phyloP scores from a whole-genome alignment of 2,113 vertebrate species.

The Chinchilla lanigera region DNA sequence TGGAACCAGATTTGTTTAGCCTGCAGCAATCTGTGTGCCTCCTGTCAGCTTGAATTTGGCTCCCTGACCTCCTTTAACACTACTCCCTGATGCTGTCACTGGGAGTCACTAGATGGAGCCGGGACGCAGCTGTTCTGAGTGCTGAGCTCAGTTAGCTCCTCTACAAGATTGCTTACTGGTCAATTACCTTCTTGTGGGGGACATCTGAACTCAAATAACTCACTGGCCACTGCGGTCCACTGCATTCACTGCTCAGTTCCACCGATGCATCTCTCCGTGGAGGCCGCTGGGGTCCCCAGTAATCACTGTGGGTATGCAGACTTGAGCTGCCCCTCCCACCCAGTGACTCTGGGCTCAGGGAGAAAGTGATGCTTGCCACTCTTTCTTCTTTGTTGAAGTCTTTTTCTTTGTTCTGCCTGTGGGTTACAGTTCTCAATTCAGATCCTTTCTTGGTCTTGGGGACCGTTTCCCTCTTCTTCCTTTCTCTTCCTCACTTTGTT shows the following conservation, averaged over 20 bases:
- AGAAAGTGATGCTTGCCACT: background rate
- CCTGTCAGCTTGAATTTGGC: background rate
- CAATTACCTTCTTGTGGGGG: background rate
- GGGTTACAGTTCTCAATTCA: background rate
- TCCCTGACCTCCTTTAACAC: background rate
- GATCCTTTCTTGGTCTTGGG: background rate
- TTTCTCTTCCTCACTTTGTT: background rate
- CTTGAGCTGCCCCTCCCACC: background rate
- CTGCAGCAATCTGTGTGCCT: background rate
- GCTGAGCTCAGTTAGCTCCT: background rate
- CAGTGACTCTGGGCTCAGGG: background rate
- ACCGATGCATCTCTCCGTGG: background rate
- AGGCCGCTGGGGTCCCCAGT: background rate
- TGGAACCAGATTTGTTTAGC: background rate
- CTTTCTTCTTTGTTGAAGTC: background rate
- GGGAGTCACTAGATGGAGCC: background rate
- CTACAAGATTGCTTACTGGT: background rate
- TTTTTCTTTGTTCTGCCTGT: background rate
- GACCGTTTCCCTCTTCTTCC: background rate
- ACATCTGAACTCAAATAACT: background rate
- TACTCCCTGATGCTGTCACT: background rate
- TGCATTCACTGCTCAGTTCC: background rate
- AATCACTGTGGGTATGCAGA: background rate
- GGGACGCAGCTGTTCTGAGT: background rate
- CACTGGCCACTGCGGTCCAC: background rate